Base-by-base conservation (phyloP, 1,140 invertebrate species). In the Eulimnadia texana region DNA sequence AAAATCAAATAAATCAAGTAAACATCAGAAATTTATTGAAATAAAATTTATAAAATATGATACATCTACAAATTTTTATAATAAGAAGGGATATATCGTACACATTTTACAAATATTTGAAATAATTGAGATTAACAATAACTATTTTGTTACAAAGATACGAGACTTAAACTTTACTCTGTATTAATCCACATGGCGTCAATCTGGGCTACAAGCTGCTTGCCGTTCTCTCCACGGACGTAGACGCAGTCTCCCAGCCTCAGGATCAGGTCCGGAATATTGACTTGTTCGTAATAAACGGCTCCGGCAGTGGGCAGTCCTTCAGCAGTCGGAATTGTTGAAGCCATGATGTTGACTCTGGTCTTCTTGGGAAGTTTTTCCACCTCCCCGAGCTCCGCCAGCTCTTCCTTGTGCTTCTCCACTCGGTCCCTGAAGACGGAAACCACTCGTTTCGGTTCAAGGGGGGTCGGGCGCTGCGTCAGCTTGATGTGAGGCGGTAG, bases 171-270 rank as follows among this genome's bases (percentile, higher is more conserved):
- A 60, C 78, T 82, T 77, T 74, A 88, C 85, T 86, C 83, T 73
- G 84, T 82, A 52, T 88, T 88, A 66, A 86, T 85, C 93, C 93
- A 98, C 68, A 98, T 89, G 63, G 85, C 83, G 73, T 97, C 91
- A 65, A 98, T 85, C 74, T 94, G 85, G n/a, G 90, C 87, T 62
- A 98, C 88, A 60, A 89, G 80, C 71, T 90, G 88, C 70, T 85
- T 84, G 28, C 88, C 85, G 55, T 84, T 83, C 70, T 91, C 86
- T 19, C 85, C 89, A 33, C 87, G 85, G 11, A 95, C 89, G 72
- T 94, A 95, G 28, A 96, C 90, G 75, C 86, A 94, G 74, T 98
- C 94, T 13, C 93, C 93, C 51, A 83, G 86, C 81, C 93, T 86
- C 61, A 93, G 80, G 28, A 85, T 78, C 24, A 89, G 88, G 42